Evolutionary conservation across 2,888 invertebrate genomes (phyloP).

Genomic region (Alsophila aescularia): DNA sequence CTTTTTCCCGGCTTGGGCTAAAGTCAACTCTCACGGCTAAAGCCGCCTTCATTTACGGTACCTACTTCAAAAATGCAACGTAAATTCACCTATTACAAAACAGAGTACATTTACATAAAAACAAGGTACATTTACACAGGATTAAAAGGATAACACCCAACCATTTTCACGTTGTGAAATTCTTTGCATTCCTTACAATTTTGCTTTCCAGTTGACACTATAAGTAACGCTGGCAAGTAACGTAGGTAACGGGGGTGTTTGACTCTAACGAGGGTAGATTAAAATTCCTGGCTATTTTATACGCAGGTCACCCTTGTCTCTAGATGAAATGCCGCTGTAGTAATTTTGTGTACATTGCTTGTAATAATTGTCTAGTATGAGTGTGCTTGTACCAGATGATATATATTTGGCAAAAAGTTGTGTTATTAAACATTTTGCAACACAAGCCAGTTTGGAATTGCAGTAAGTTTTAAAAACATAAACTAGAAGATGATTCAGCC

Average conservation of each 20-base stretch:
- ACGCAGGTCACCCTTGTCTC: constrained; percentile 53
- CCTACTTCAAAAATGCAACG: too few relatives aligned
- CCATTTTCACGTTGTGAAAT: constrained; percentile 8
- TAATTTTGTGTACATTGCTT: constrained; percentile 29
- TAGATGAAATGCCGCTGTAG: constrained; percentile 16
- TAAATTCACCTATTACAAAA: neutral
- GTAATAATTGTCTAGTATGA: neutral
- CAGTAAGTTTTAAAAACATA: too few relatives aligned
- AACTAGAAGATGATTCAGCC: too few relatives aligned
- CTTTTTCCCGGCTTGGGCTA: too few relatives aligned
- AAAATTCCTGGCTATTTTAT: constrained; percentile 71
- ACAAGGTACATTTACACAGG: constrained; percentile 3
- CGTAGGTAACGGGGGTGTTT: constrained; percentile 9
- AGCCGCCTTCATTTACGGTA: too few relatives aligned
- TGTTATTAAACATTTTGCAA: too few relatives aligned
- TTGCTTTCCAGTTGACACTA: constrained; percentile 13
- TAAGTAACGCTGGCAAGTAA: constrained; percentile 15
- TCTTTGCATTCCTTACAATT: constrained; percentile 11
- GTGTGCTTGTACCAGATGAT: too few relatives aligned
- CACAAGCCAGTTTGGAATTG: too few relatives aligned
- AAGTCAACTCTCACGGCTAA: too few relatives aligned
- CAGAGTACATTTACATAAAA: neutral
- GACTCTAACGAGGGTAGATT: constrained; percentile 72
- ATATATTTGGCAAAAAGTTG: too few relatives aligned
- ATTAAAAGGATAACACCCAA: constrained; percentile 3